Evolutionary conservation across 1,140 invertebrate genomes (phyloP).

Genomic region (Tetranychus cinnabarinus): DNA sequence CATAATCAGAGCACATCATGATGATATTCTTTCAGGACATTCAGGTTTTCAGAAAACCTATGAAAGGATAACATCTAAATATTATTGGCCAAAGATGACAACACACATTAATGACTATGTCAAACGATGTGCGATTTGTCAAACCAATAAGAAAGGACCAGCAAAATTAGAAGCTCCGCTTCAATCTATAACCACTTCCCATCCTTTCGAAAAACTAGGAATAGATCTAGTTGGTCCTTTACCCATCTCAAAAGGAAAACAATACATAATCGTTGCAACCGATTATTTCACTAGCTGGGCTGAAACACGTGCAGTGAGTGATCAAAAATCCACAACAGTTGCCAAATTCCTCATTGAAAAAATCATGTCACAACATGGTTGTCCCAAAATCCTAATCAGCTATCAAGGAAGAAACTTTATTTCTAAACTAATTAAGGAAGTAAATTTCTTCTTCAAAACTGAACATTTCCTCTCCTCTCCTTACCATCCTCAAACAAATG

Average conservation of each 20-base stretch:
- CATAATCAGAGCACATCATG: neutral
- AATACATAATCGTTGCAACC: constrained; percentile 12
- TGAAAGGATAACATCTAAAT: constrained; percentile 8
- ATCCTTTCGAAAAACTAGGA: constrained; percentile 12
- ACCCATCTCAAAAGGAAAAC: neutral
- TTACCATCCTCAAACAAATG: too few relatives aligned
- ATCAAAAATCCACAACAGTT: neutral
- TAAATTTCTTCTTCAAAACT: too few relatives aligned
- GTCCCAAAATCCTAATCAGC: too few relatives aligned
- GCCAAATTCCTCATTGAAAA: constrained; percentile 1
- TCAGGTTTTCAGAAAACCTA: constrained; percentile 11
- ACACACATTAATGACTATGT: constrained; percentile 8
- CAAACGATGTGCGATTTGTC: constrained; percentile 10
- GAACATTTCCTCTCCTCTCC: too few relatives aligned
- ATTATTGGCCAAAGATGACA: constrained; percentile 11
- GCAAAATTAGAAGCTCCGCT: neutral
- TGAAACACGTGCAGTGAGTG: constrained; percentile 9
- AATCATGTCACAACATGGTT: too few relatives aligned
- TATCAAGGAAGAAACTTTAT: too few relatives aligned
- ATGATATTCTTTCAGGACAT: constrained; percentile 9
- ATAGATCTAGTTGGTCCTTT: constrained; percentile 16
- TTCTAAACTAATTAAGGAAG: too few relatives aligned
- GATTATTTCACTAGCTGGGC: constrained; percentile 16
- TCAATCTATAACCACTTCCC: constrained; percentile 4
- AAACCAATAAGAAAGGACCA: neutral